Evolutionary conservation across 2,797 vertebrate genomes (phyloP).

Genomic region (Cichlasoma orientale): DNA sequence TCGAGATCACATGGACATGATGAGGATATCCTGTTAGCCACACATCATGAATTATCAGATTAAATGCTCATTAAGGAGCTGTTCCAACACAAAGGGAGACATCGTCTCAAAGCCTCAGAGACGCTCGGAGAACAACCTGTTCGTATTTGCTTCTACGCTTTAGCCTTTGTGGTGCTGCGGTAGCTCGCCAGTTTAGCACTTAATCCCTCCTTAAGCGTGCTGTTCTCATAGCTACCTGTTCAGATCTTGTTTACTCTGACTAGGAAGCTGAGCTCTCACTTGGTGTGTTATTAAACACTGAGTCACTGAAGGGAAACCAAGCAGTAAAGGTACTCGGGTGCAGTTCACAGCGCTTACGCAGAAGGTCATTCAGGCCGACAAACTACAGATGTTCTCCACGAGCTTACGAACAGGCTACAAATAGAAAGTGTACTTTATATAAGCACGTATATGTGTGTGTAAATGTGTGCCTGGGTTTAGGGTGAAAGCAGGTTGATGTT

Average conservation of each 20-base stretch:
- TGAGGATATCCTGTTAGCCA: background rate
- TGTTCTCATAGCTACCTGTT: slow-evolving; percentile 37
- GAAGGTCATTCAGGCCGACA: background rate
- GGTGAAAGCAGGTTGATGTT: background rate
- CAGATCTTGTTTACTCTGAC: slow-evolving; percentile 44
- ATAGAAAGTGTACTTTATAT: background rate
- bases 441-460: background rate
- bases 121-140: background rate
- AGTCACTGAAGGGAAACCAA: slow-evolving; percentile 22
- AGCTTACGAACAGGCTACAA: too few relatives aligned
- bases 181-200: slow-evolving; percentile 11
- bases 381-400: background rate
- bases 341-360: slow-evolving; percentile 11
- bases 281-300: slow-evolving; percentile 18
- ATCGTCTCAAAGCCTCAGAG: background rate
- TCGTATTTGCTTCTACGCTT: background rate
- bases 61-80: background rate
- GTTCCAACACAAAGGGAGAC: background rate
- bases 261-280: slow-evolving; percentile 29
- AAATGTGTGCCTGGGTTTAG: background rate
- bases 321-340: background rate
- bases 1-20: background rate
- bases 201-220: slow-evolving; percentile 43
- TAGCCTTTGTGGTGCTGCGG: background rate
- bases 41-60: background rate